Evolutionary conservation across 2,888 invertebrate species (phyloP), one percentile per base, ranked within the genome.

Genomic region (Andrena dorsata): DNA sequence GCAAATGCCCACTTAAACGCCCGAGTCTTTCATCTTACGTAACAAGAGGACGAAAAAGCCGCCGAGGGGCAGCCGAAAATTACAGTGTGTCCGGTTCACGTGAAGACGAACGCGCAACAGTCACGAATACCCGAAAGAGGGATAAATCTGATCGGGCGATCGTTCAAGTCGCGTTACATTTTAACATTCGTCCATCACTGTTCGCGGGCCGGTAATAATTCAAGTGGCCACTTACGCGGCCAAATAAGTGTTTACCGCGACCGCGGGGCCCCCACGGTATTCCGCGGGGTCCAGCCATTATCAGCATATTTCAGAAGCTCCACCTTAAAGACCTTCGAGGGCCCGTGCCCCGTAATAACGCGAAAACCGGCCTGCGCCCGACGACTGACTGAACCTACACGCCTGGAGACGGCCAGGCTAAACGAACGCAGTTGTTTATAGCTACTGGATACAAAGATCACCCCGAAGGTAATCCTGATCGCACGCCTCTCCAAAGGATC

Each of bases 371-470:
- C 84, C 56, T 84, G 82, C 71, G 70, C 63, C 61, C 83, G 61
- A 73, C 60, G 73, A 69, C 76, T 68, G 47, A 68, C 84, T 66
- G 71, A 76, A 58, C 63, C 84, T 80, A 80, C 84, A 80, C 72
- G 56, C n/a, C 56, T 58, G 26, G 35, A 61, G 70, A 76, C 80
- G 71, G 41, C 41, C 83, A 56, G 73, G 28, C 41, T 78, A 78
- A 80, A 80, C 26, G 70, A 80, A 79, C 84, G 86, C 89, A 85
- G 85, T 84, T 78, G 80, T 77, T 86, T 85, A 86, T 81, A 86
- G 87, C 89, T 86, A 88, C 88, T 84, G 90, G 84, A 87, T 90
- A 81, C 85, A 76, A 84, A 83, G 87, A 89, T 88, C 83, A 88
- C 84, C 87, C 85, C 69, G 76, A 82, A 87, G 89, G 83, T 89